A percentile compares a stretch with the other conserved stretches of the same genome.
These are phyloP conservation scores for Malurus melanocephalus DNA, from an alignment of 2,113 vertebrate species.

Conservation along the genomic window DNA sequence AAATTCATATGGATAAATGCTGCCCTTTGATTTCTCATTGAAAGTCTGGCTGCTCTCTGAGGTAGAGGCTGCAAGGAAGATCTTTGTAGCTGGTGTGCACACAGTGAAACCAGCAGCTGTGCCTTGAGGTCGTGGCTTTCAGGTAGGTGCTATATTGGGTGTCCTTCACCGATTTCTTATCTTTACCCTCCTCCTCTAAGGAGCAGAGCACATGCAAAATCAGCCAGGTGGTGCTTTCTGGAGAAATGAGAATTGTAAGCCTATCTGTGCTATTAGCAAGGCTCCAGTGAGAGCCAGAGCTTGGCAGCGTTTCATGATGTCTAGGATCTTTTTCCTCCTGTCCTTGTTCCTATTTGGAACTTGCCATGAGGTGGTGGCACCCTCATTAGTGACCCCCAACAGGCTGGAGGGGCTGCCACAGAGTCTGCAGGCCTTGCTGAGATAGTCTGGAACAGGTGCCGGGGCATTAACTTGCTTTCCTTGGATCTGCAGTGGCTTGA, in stretches of 20 bases:
- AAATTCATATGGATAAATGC: background rate
- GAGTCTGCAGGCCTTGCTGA: background rate
- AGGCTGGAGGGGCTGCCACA: rapidly evolving
- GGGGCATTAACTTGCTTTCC: background rate
- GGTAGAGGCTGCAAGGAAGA: background rate
- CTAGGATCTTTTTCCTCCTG: background rate
- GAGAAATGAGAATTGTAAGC: background rate
- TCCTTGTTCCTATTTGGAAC: background rate
- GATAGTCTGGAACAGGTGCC: background rate
- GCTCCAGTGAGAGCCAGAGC: background rate
- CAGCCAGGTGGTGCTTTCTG: background rate
- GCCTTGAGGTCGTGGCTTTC: background rate
- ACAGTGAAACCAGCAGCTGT: constrained; percentile 47
- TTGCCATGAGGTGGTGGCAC: background rate
- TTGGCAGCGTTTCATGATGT: background rate
- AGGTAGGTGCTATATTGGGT: background rate
- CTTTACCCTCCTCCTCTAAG: background rate
- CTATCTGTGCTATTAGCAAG: background rate
- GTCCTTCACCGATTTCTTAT: background rate
- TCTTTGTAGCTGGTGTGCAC: background rate
- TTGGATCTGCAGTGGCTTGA: background rate
- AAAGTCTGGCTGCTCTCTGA: background rate
- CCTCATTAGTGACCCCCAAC: rapidly evolving
- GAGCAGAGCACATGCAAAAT: background rate
- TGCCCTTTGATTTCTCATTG: background rate